Evolutionary conservation across 2,797 vertebrate genomes (phyloP).

Genomic region (Crocodylus rhombifer): DNA sequence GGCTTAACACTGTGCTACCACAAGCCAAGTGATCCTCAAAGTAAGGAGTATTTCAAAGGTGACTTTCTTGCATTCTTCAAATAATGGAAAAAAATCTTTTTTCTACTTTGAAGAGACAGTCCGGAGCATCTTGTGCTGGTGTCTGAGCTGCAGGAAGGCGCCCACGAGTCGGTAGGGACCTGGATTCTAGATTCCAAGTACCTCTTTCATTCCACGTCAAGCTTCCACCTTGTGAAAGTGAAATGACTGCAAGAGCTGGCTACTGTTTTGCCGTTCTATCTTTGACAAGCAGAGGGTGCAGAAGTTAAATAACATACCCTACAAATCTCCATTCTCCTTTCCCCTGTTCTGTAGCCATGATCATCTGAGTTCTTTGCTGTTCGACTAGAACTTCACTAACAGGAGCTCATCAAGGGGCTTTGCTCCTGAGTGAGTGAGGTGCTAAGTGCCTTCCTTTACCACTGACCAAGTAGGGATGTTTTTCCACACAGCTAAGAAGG

Average conservation of each 20-base stretch:
- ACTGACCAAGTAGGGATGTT: background rate
- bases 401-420: background rate
- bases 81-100: background rate
- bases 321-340: background rate
- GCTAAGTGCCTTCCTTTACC: background rate
- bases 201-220: background rate
- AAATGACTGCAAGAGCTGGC: background rate
- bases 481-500: too few relatives aligned
- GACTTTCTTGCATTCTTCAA: background rate
- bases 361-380: background rate
- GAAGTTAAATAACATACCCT: background rate
- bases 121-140: background rate
- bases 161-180: background rate
- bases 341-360: background rate
- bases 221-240: background rate
- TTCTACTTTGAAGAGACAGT: background rate
- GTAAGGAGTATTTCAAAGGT: background rate
- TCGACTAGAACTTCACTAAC: background rate
- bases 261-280: background rate
- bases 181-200: background rate
- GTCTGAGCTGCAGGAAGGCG: background rate
- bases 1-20: background rate
- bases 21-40: background rate
- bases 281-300: background rate
- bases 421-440: background rate